Percentiles rank a stretch among this genome's conserved stretches.
phyloP scores from a whole-genome alignment of 2,113 vertebrate species.

The Podarcis raffonei region DNA sequence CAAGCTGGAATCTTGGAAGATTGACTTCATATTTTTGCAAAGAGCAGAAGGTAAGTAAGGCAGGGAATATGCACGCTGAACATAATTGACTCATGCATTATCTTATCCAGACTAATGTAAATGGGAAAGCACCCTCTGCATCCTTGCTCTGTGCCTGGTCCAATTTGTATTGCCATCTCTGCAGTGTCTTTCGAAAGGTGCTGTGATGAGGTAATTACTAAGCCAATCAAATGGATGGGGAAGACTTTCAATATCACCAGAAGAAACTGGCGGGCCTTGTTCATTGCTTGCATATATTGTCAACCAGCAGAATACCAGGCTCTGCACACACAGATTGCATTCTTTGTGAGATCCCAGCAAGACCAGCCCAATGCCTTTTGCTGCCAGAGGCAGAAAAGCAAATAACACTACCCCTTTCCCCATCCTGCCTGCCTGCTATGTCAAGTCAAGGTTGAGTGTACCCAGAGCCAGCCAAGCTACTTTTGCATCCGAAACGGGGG shows the following conservation, averaged over 20 bases:
- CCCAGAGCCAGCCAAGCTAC: too few species aligned
- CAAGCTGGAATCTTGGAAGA: neutral
- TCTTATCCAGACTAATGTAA: neutral
- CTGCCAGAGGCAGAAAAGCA: too few species aligned
- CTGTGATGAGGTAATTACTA: neutral
- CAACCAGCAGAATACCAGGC: neutral
- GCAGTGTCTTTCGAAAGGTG: neutral
- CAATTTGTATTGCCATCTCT: neutral
- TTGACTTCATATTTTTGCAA: neutral
- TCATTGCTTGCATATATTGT: neutral
- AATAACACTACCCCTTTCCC: too few species aligned
- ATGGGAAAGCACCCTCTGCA: neutral
- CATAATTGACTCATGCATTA: neutral
- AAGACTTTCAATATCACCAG: neutral
- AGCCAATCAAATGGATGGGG: neutral
- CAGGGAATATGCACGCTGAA: neutral
- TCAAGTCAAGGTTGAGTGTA: too few species aligned
- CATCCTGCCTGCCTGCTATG: too few species aligned
- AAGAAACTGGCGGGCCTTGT: neutral
- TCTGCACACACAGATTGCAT: neutral
- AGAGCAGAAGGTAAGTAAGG: neutral
- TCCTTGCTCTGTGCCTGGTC: neutral
- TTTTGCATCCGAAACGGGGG: too few species aligned
- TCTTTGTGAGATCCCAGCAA: neutral
- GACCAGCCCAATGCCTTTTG: too few species aligned